Evolutionary conservation across 30 jellyfish, hydroid and myxozoan species (phyloP).

Genomic region (Cassiopea andromeda): DNA sequence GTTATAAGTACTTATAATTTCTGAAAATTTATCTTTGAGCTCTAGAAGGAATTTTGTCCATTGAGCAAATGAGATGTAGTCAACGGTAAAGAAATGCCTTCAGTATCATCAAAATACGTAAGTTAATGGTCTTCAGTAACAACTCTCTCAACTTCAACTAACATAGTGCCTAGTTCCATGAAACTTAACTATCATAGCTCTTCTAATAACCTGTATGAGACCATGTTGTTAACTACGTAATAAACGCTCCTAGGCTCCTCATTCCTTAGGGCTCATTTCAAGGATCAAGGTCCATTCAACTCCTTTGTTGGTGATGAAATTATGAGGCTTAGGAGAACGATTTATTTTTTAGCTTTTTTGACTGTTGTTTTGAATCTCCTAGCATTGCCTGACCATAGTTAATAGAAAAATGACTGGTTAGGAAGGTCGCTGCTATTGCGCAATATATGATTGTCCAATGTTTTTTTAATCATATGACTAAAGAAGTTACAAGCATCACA

Average conservation of each 20-base stretch:
- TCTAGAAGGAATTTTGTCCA: slow-evolving; percentile 9
- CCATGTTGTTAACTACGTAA: slow-evolving; percentile 5
- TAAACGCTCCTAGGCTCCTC: slow-evolving; percentile 56
- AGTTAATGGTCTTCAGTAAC: slow-evolving; percentile 44
- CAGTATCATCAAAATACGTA: slow-evolving; percentile 11
- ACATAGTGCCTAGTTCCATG: slow-evolving; percentile 24
- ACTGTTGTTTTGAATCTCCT: slow-evolving; percentile 27
- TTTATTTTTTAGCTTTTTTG: slow-evolving; percentile 17
- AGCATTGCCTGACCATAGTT: slow-evolving; percentile 26
- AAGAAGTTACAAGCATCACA: too few species aligned
- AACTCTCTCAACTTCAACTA: slow-evolving; percentile 45
- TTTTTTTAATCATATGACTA: too few species aligned
- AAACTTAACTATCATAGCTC: slow-evolving; percentile 44
- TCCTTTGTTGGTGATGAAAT: slow-evolving; percentile 4
- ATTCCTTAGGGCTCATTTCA: slow-evolving; percentile 48
- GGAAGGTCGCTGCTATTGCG: too few species aligned
- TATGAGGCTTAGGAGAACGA: slow-evolving; percentile 26
- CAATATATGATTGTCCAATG: too few species aligned
- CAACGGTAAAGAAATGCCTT: slow-evolving; percentile 21
- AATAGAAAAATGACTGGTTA: too few species aligned
- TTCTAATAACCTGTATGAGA: slow-evolving; percentile 8
- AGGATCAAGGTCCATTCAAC: slow-evolving; percentile 43
- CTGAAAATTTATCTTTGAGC: slow-evolving; percentile 3
- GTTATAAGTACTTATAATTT: slow-evolving; percentile 6
- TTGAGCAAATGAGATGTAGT: slow-evolving; percentile 23